These are phyloP conservation scores for Porites cylindrica DNA, from an alignment of 92 coral and sea anemone genomes.

Conservation along the genomic window DNA sequence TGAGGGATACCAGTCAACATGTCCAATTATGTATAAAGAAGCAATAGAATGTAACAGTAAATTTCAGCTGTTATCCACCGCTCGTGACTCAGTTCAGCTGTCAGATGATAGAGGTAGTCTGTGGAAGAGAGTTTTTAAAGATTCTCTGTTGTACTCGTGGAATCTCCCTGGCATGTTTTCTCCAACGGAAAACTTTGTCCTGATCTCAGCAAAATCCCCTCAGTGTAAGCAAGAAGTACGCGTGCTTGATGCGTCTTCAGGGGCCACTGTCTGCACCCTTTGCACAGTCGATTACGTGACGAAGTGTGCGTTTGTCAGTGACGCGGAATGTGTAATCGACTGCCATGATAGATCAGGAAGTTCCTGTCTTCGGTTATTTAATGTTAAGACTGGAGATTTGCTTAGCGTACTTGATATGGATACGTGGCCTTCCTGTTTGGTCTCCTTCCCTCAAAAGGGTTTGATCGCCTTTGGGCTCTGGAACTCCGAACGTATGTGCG, in stretches of 20 bases:
- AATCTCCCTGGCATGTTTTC: no score
- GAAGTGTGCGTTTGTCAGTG: conserved; percentile 1
- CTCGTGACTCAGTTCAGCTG: no score
- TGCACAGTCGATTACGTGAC: not conserved
- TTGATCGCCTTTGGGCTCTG: no score
- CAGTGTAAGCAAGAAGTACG: not conserved
- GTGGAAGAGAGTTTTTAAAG: no score
- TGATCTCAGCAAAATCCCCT: not conserved
- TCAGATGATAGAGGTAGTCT: no score
- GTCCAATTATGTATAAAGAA: not conserved
- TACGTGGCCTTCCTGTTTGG: no score
- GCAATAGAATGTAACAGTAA: conserved; percentile 1
- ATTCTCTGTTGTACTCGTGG: not conserved
- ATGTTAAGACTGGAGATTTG: no score
- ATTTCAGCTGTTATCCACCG: not conserved
- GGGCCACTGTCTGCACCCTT: not conserved
- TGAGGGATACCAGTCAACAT: not conserved
- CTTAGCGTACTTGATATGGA: no score
- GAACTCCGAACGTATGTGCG: no score
- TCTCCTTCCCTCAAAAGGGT: no score
- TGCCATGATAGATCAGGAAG: no score
- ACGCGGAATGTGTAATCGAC: not conserved
- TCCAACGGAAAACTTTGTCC: no score
- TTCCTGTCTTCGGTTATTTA: not conserved
- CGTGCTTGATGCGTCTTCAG: conserved; percentile 3